A percentile compares a stretch with the other conserved stretches of the same genome.
Evolutionary conservation across 2,113 vertebrate species (phyloP).

Genomic region (Tringa solitaria): DNA sequence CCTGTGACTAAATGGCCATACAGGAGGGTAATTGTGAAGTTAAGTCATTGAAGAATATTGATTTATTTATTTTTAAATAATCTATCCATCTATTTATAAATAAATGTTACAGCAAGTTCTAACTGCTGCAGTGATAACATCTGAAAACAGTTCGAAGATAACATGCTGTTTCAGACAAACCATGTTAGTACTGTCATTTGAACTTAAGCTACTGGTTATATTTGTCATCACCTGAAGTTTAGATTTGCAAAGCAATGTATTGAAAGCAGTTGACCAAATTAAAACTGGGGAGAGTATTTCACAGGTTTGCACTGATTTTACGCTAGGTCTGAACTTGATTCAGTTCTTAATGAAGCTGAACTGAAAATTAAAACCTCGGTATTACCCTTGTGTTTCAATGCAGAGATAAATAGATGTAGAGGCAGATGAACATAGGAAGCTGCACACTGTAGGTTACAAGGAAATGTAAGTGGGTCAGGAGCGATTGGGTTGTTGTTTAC

Average conservation of each 20-base stretch:
- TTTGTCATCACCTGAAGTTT: neutral
- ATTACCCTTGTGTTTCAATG: neutral
- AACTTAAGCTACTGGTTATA: neutral
- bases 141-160: neutral
- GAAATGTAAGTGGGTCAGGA: neutral
- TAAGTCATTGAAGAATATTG: neutral
- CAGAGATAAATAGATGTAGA: neutral
- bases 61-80: neutral
- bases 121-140: neutral
- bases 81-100: neutral
- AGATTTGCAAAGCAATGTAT: neutral
- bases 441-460: neutral
- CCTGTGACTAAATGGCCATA: neutral
- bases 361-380: neutral
- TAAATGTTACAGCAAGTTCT: neutral
- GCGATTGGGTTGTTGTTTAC: neutral
- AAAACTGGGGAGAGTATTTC: neutral
- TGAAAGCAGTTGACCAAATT: neutral
- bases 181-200: neutral
- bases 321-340: neutral
- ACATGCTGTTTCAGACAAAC: neutral
- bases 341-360: neutral
- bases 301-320: neutral
- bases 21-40: neutral
- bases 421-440: neutral